These are phyloP conservation scores for Catharus ustulatus DNA, from an alignment of 2,797 vertebrate species.

Conservation along the genomic window DNA sequence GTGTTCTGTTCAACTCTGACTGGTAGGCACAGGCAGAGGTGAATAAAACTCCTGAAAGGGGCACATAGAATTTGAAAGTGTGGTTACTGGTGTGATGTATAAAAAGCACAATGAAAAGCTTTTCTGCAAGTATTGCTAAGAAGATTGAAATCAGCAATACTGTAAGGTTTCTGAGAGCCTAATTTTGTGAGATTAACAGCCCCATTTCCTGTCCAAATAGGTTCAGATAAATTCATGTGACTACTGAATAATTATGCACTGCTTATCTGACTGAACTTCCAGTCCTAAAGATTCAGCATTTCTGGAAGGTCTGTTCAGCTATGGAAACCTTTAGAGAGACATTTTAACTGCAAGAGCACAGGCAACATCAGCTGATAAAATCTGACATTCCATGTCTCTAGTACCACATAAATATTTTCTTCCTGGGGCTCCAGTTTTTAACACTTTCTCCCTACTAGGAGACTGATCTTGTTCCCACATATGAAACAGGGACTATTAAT, in stretches of 20 bases:
- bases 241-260: conserved; percentile 4
- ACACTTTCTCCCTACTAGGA: not conserved
- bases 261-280: conserved; percentile 44
- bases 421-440: not conserved
- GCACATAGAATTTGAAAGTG: not conserved
- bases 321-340: conserved; percentile 24
- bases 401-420: not conserved
- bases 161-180: not conserved
- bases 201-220: conserved; percentile 14
- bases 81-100: not conserved
- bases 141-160: not conserved
- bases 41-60: not conserved
- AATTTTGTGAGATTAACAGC: conserved; percentile 6
- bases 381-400: conserved; percentile 8
- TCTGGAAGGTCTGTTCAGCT: conserved; percentile 26
- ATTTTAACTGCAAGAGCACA: conserved; percentile 10
- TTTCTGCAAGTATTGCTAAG: not conserved
- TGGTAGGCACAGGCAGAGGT: not conserved
- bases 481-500: not conserved
- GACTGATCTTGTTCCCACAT: not conserved
- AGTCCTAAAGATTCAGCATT: conserved; percentile 12
- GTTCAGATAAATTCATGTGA: conserved; percentile 13
- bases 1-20: not conserved
- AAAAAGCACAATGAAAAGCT: not conserved
- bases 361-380: conserved; percentile 4